Percentiles rank a stretch among this genome's conserved stretches.
Conservation (phyloP, 2,888 invertebrate species). For the Andrena trimmerana region DNA sequence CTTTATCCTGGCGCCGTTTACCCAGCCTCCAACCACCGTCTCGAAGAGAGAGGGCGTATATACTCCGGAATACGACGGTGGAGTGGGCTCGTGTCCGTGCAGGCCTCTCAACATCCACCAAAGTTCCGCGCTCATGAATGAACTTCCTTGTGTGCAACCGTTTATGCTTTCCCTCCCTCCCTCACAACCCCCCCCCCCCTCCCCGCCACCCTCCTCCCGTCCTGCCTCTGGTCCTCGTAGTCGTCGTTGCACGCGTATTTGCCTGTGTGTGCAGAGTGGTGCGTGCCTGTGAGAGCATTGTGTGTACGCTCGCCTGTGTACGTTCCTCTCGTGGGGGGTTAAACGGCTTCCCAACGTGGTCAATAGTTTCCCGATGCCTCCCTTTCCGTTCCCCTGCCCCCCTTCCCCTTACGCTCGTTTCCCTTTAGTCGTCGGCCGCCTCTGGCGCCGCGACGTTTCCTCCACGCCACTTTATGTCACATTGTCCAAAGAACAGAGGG, state of each 20-base stretch:
- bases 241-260: conserved; percentile 57
- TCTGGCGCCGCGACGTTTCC: conserved; percentile 61
- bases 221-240: conserved; percentile 1
- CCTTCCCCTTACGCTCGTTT: conserved; percentile 46
- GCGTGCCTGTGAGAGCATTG: conserved; percentile 35
- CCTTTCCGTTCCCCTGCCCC: conserved; percentile 51
- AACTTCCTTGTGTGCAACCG: conserved; percentile 74
- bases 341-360: conserved; percentile 79
- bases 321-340: conserved; percentile 72
- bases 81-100: conserved; percentile 56
- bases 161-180: conserved; percentile 77
- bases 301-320: conserved; percentile 24
- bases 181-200: conserved; percentile 19
- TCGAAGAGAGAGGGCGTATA: conserved; percentile 6
- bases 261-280: conserved; percentile 13
- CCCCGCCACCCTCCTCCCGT: conserved; percentile 1
- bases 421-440: conserved; percentile 61
- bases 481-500: conserved; percentile 40
- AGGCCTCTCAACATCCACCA: conserved; percentile 68
- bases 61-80: conserved; percentile 45
- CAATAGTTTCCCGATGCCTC: conserved; percentile 82
- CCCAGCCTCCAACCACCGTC: conserved; percentile 38
- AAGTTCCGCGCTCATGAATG: conserved; percentile 78
- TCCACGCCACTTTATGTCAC: conserved; percentile 72
- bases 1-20: conserved; percentile 51